Conservation (phyloP, 2,888 invertebrate genomes). For the Deroplatys truncata region DNA sequence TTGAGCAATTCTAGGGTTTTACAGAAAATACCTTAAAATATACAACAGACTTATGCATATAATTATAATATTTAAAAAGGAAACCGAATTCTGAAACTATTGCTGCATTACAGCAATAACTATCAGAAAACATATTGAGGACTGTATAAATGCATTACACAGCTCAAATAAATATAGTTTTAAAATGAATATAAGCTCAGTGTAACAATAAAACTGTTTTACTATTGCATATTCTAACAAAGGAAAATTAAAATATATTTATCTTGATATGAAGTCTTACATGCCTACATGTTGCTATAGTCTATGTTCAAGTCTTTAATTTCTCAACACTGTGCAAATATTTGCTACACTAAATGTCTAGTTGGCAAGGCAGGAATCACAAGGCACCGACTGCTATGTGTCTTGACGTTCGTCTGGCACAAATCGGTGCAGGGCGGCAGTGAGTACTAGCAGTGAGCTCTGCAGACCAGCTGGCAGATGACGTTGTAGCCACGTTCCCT, state of each 20-base stretch:
- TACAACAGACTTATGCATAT: not conserved
- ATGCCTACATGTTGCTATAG: not conserved
- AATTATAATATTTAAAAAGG: not conserved
- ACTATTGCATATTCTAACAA: not conserved
- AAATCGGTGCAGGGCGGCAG: conserved; percentile 49
- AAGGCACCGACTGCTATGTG: not conserved
- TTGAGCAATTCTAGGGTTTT: not conserved
- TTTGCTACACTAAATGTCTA: not conserved
- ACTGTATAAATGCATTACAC: not conserved
- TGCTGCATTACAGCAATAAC: not conserved
- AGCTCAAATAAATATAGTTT: not conserved
- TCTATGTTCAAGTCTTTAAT: not conserved
- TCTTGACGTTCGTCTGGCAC: conserved; percentile 41
- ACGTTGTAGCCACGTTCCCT: conserved; percentile 51
- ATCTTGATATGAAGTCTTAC: not conserved
- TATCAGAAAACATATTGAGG: not conserved
- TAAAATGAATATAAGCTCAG: not conserved
- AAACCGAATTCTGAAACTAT: not conserved
- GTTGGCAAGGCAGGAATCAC: not conserved
- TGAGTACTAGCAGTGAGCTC: conserved; percentile 48
- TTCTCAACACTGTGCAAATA: not conserved
- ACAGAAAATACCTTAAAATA: not conserved
- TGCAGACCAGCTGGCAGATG: conserved; percentile 52
- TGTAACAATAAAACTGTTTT: not conserved
- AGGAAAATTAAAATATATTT: not conserved